Percentiles rank a stretch among this genome's conserved stretches.
Evolutionary conservation across 1,140 invertebrate genomes (phyloP).

Genomic region (Zophobas atratus): DNA sequence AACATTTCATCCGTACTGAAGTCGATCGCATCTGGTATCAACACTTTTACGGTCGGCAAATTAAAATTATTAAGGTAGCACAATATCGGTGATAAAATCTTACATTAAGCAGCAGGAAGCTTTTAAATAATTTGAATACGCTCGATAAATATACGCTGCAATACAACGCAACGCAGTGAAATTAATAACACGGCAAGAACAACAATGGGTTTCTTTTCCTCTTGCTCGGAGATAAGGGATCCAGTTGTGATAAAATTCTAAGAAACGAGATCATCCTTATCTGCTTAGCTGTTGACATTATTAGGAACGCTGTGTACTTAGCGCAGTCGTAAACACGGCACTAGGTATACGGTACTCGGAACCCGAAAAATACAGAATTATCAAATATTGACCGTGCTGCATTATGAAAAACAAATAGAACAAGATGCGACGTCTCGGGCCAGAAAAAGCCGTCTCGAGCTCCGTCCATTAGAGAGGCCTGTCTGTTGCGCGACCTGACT

Average conservation of each 20-base stretch:
- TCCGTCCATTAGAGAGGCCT: conserved; percentile 35
- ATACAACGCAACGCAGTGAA: not conserved
- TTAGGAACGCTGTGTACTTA: conserved; percentile 23
- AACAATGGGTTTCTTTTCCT: conserved; percentile 26
- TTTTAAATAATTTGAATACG: conserved; percentile 37
- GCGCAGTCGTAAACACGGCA: conserved; percentile 6
- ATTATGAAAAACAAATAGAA: conserved; percentile 25
- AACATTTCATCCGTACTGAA: not conserved
- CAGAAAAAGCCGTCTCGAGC: conserved; percentile 8
- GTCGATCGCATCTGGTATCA: conserved; percentile 6
- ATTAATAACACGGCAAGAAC: not conserved
- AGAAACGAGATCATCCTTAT: conserved; percentile 37
- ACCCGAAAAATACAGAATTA: conserved; percentile 4
- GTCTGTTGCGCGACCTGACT: conserved; percentile 27
- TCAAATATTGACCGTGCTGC: conserved; percentile 12
- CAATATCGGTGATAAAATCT: conserved; percentile 39
- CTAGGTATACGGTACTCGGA: not conserved
- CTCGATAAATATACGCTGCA: conserved; percentile 21
- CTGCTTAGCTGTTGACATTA: conserved; percentile 19
- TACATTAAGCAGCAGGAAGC: conserved; percentile 40
- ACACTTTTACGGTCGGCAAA: conserved; percentile 26
- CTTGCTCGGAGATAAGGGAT: not conserved
- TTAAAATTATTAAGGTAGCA: conserved; percentile 41
- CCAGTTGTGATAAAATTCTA: conserved; percentile 6
- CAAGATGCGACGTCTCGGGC: not conserved